A percentile compares a stretch with the other conserved stretches of the same genome.
Evolutionary conservation across 2,888 invertebrate species (phyloP).

Genomic region (Gerris lacustris): DNA sequence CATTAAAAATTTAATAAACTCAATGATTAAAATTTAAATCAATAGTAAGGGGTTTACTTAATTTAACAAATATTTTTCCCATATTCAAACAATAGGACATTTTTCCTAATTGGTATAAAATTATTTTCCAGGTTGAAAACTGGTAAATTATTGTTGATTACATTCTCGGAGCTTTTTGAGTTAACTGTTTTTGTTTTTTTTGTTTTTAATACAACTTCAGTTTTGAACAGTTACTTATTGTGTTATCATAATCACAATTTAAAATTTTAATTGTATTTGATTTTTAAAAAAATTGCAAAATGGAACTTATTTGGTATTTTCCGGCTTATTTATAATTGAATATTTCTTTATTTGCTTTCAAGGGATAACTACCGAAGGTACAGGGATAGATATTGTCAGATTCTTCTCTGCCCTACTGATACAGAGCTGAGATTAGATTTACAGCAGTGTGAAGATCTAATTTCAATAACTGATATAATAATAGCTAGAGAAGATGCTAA

Average conservation of each 20-base stretch:
- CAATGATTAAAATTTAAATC: not conserved
- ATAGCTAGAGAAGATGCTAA: conserved; percentile 69
- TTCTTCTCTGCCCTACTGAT: conserved; percentile 56
- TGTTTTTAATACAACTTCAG: too few species aligned
- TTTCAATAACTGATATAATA: conserved; percentile 61
- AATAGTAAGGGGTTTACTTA: too few species aligned
- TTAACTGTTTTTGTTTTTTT: too few species aligned
- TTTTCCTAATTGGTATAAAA: too few species aligned
- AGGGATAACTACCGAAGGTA: conserved; percentile 55
- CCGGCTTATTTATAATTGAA: not conserved
- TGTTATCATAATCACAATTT: too few species aligned
- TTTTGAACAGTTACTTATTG: too few species aligned
- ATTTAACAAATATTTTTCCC: too few species aligned
- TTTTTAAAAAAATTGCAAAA: not conserved
- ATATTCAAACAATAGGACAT: too few species aligned
- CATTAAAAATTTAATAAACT: not conserved
- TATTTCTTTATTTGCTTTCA: conserved; percentile 7
- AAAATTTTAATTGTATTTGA: too few species aligned
- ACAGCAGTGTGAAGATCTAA: conserved; percentile 59
- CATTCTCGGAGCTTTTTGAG: too few species aligned
- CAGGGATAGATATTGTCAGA: conserved; percentile 56
- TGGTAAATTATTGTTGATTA: too few species aligned
- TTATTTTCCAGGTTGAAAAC: too few species aligned
- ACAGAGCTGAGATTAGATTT: conserved; percentile 59
- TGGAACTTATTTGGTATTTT: not conserved